Evolutionary conservation across 2,113 vertebrate species (phyloP).

Genomic region (Caracal caracal): DNA sequence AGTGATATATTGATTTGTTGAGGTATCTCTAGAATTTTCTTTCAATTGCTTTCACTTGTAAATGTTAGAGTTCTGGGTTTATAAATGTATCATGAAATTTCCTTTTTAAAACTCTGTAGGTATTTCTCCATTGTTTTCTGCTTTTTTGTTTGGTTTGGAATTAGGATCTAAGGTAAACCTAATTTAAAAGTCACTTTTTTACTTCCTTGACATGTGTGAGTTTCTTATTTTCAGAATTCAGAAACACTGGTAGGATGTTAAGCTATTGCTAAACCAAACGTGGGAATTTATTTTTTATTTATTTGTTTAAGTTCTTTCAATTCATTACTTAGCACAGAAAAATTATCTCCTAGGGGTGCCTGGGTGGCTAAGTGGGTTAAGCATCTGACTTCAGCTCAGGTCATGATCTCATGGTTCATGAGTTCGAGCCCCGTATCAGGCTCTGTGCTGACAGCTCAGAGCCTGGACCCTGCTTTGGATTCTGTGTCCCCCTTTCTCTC

Average conservation of each 20-base stretch:
- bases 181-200: background rate
- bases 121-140: background rate
- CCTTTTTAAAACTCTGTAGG: background rate
- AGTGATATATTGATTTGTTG: background rate
- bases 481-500: too few relatives aligned
- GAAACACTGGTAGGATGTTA: background rate
- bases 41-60: background rate
- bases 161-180: background rate
- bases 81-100: background rate
- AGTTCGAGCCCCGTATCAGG: too few relatives aligned
- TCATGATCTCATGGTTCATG: too few relatives aligned
- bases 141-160: background rate
- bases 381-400: too few relatives aligned
- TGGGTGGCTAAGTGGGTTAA: too few relatives aligned
- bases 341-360: background rate
- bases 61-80: background rate
- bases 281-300: background rate
- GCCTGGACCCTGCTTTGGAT: too few relatives aligned
- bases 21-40: background rate
- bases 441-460: too few relatives aligned
- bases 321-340: conserved; percentile 6
- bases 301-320: background rate
- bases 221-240: background rate
- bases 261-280: background rate
- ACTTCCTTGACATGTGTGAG: background rate